These are phyloP conservation scores for Trachelus troglodyta DNA, from an alignment of 2,888 invertebrate species.

Conservation along the genomic window DNA sequence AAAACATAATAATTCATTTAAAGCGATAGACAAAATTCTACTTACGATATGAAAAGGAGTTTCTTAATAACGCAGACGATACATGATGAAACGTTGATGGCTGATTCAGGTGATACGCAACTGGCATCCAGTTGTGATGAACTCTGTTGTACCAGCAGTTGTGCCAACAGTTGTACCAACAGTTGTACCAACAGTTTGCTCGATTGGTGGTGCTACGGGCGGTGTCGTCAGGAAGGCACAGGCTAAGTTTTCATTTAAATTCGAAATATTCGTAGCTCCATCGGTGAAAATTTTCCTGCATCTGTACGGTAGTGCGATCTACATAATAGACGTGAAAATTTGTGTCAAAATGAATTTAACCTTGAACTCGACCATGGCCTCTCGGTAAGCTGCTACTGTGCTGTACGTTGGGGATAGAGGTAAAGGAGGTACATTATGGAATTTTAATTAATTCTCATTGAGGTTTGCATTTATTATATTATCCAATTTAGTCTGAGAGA, in stretches of 20 bases:
- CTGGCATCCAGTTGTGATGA: neutral
- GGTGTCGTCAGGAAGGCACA: neutral
- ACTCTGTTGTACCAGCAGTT: neutral
- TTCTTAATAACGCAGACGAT: no score
- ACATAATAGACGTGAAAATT: neutral
- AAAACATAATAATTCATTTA: no score
- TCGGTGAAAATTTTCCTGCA: neutral
- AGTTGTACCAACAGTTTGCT: neutral
- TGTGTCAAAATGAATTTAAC: neutral
- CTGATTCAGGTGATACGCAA: neutral
- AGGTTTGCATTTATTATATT: no score
- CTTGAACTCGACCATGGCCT: neutral
- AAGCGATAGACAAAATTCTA: no score
- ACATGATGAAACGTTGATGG: neutral
- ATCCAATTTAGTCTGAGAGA: no score
- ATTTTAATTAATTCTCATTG: no score
- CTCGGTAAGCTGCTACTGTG: neutral
- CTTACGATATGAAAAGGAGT: no score
- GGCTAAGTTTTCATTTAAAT: neutral
- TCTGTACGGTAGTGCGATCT: neutral
- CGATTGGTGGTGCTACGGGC: neutral
- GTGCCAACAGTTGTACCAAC: neutral
- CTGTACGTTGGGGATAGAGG: no score
- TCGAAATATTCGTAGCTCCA: neutral
- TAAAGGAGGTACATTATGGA: no score